Base-by-base conservation (phyloP, 2,888 invertebrate genomes). In the Pollenia angustigena region DNA sequence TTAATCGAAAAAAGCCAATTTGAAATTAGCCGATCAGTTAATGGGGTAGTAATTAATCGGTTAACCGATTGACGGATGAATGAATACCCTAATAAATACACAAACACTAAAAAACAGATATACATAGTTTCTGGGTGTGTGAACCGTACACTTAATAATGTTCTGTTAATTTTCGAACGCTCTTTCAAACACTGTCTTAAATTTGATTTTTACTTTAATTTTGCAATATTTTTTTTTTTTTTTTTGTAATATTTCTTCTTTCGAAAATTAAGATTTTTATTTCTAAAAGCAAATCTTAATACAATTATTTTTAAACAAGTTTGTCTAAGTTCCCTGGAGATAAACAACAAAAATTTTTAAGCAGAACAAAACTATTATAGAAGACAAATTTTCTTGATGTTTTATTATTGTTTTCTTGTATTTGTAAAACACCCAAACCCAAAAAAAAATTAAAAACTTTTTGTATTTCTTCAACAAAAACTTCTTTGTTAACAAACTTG, bases 401-500 rank as follows among this genome's bases (percentile, higher is more conserved):
- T 14, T 16, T 76, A 7, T 40, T 62, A 6, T 40, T 46, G 4
- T 46, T 66, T 46, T 66, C 23, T 48, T 32, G 48, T 68, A 16
- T 32, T 32, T 32, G 32, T 32, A 42, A 4, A 44, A 46, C 3
- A n/a, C 48, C 0, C 50, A n/a, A 32, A 52, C n/a, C 23, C 23
- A 23, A 23, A 23, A 23, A 58, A 32, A 18, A 32, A 48, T 32
- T 9, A 46, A 42, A 76, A 69, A 76, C 69, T 82, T 71, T 82
- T 69, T 11, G 8, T 40, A 76, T 82, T 40, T 76, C 23, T 56
- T 50, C 48, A 76, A 62, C 62, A 82, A 56, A 75, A 76, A 64
- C 54, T 48, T 60, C 48, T 69, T 82, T 82, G 62, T 71, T 18
- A 12, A 32, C 48, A 81, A 85, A 80, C 62, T 69, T 71, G 52